Percentiles rank a stretch among this genome's conserved stretches.
These are phyloP conservation scores for Pseudachorutes palmiensis DNA, from an alignment of 1,140 invertebrate genomes.

Conservation along the genomic window DNA sequence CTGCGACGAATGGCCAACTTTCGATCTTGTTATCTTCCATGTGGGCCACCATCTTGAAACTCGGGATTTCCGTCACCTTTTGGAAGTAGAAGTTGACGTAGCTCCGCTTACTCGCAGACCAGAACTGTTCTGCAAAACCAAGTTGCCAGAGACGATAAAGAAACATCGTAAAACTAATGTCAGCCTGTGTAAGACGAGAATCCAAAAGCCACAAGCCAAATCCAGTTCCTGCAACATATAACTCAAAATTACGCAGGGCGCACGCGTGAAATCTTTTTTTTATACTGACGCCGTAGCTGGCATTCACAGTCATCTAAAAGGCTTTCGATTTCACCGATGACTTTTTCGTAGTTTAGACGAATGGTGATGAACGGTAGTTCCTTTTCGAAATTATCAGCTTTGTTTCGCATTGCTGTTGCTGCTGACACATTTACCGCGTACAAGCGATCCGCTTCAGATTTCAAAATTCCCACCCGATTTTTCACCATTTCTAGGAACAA, in stretches of 20 bases:
- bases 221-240: not conserved
- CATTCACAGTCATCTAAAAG: not conserved
- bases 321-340: not conserved
- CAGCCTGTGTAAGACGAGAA: not conserved
- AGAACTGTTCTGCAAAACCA: not conserved
- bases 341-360: not conserved
- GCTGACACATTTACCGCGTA: not conserved
- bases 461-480: not conserved
- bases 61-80: not conserved
- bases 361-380: constrained; percentile 2
- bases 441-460: not conserved
- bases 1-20: constrained; percentile 1
- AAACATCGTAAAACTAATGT: not conserved
- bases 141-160: not conserved
- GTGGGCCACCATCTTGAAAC: not conserved
- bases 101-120: not conserved
- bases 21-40: not conserved
- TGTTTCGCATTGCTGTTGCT: not conserved
- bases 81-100: not conserved
- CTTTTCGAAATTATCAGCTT: not conserved
- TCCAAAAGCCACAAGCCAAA: not conserved
- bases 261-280: not conserved
- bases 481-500: not conserved
- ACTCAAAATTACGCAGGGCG: not conserved
- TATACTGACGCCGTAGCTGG: not conserved